phyloP scores from a whole-genome alignment of 2,888 invertebrate genomes.

The Scelioninae gen. 2 region DNA sequence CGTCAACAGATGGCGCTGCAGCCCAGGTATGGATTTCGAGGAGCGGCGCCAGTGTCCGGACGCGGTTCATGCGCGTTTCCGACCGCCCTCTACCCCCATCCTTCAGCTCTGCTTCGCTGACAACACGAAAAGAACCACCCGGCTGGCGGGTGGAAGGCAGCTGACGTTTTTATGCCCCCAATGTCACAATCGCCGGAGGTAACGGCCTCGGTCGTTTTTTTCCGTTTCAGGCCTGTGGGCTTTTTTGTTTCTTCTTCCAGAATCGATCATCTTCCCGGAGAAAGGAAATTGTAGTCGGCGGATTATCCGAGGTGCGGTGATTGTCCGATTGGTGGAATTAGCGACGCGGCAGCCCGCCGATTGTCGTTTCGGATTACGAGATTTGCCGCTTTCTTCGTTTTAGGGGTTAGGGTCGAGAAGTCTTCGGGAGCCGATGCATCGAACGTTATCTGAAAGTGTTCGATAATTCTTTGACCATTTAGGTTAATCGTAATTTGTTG shows the following conservation, averaged over 20 bases:
- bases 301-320: constrained; percentile 39
- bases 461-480: too few species aligned
- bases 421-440: too few species aligned
- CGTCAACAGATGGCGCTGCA: constrained; percentile 32
- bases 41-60: constrained; percentile 32
- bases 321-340: constrained; percentile 30
- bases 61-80: constrained; percentile 24
- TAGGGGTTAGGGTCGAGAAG: too few species aligned
- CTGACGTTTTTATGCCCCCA: constrained; percentile 12
- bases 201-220: constrained; percentile 26
- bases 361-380: neutral
- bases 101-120: too few species aligned
- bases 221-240: neutral
- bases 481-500: too few species aligned
- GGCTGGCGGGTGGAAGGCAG: neutral
- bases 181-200: constrained; percentile 35
- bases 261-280: constrained; percentile 41
- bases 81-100: neutral
- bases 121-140: constrained; percentile 12
- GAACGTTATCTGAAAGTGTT: too few species aligned
- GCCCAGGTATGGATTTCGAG: constrained; percentile 46
- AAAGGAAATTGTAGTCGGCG: constrained; percentile 37
- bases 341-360: neutral
- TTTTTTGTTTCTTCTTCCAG: constrained; percentile 7
- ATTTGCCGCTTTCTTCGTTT: constrained; percentile 5